These are phyloP conservation scores for Orgyia antiqua DNA, from an alignment of 2,888 invertebrate genomes.

Conservation along the genomic window DNA sequence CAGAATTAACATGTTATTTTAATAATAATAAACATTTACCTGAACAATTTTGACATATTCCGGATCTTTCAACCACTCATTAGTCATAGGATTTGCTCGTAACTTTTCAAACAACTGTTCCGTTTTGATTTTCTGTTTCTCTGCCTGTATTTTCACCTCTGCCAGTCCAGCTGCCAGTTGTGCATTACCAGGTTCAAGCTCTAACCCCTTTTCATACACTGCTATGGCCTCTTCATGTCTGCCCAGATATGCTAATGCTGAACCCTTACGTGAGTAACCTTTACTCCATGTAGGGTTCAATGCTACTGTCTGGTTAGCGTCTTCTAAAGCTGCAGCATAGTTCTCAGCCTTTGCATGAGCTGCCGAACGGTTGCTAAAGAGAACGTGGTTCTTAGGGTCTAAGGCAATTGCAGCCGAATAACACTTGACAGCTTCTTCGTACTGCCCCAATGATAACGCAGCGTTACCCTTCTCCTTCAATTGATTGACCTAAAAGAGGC, in stretches of 20 bases:
- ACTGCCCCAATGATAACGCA: constrained; percentile 87
- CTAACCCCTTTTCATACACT: constrained; percentile 84
- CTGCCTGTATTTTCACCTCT: constrained; percentile 74
- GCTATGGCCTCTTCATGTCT: constrained; percentile 85
- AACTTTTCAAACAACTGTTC: constrained; percentile 78
- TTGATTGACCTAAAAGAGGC: constrained; percentile 81
- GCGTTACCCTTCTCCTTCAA: constrained; percentile 93
- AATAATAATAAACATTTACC: constrained; percentile 45
- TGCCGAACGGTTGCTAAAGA: constrained; percentile 94
- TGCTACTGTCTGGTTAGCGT: constrained; percentile 90
- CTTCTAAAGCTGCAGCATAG: constrained; percentile 85
- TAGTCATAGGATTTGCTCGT: constrained; percentile 82
- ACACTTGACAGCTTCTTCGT: constrained; percentile 86
- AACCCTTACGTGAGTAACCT: constrained; percentile 93
- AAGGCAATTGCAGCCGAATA: constrained; percentile 90
- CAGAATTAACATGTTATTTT: too few species aligned
- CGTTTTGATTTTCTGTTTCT: constrained; percentile 32
- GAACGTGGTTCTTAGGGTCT: constrained; percentile 90
- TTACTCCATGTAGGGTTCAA: constrained; percentile 92
- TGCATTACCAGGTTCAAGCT: constrained; percentile 84
- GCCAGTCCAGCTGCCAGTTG: constrained; percentile 83
- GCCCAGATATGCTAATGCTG: constrained; percentile 88
- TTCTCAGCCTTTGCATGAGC: constrained; percentile 90
- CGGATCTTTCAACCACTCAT: constrained; percentile 84
- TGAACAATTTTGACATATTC: constrained; percentile 82